Evolutionary conservation across 2,797 vertebrate species (phyloP).

Genomic region (Brachyalestes nurse): DNA sequence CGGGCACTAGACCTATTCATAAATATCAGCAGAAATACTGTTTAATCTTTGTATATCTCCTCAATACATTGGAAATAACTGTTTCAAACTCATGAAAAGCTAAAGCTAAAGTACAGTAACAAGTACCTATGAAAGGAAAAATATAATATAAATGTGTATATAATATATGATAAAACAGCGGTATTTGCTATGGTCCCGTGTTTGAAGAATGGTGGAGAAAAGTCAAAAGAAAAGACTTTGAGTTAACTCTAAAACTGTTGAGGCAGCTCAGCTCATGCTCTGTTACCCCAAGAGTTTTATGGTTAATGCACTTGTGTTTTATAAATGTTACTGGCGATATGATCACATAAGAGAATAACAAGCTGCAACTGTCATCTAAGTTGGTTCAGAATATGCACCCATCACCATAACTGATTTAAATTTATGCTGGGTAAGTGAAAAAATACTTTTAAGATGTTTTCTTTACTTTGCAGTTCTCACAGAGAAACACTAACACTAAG

Average conservation of each 20-base stretch:
- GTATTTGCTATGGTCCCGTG: conserved; percentile 57
- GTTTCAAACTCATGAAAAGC: background rate
- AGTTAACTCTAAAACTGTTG: conserved; percentile 78
- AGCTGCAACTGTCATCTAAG: conserved; percentile 99
- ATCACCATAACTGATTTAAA: conserved; percentile 81
- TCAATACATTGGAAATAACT: background rate
- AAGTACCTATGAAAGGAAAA: background rate
- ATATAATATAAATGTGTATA: background rate
- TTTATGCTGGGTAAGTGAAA: conserved; percentile 94
- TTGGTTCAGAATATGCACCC: conserved; percentile 99
- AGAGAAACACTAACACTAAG: conserved; percentile 27
- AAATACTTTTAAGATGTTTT: conserved; percentile 70
- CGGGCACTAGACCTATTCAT: background rate
- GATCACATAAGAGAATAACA: conserved; percentile 83
- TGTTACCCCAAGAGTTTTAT: conserved; percentile 69
- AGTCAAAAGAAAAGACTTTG: conserved; percentile 61
- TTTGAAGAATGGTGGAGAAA: conserved; percentile 87
- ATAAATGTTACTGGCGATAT: conserved; percentile 97
- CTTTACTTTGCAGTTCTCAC: conserved; percentile 22
- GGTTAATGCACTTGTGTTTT: conserved; percentile 72
- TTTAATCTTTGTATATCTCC: background rate
- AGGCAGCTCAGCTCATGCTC: conserved; percentile 48
- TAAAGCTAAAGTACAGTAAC: background rate
- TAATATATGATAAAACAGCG: background rate
- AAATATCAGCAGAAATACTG: too few relatives aligned